Evolutionary conservation across 2,797 vertebrate species (phyloP), one percentile per base, ranked within the genome.

Genomic region (Megaceryle alcyon): DNA sequence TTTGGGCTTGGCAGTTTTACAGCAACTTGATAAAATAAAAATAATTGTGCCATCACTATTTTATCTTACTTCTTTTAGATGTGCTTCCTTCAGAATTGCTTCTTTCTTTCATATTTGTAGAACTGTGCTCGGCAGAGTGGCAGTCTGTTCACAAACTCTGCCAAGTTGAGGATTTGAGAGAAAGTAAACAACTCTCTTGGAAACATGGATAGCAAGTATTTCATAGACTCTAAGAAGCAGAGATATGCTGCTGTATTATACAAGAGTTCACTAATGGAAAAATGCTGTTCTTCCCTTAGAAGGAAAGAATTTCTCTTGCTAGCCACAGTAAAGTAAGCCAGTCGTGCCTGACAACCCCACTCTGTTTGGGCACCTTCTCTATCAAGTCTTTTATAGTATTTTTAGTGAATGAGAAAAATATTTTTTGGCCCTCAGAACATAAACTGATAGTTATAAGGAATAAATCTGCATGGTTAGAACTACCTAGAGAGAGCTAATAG

Each of bases 11-110:
- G 93, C 92, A 96, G 79, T n/a, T 96, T 82, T 94, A 95, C 88
- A 94, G 91, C 79, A 61, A 59, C 94, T 93, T 83, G 95, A 92
- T 95, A 93, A 97, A 94, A 96, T 94, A 94, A 92, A 96, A 96
- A 91, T 92, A 96, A 95, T 96, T n/a, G 7, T 95, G 76, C 84
- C 90, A 92, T 92, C 92, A 37, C 91, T 94, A 70, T 92, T 96
- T 96, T 93, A 92, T 91, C 83, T 94, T 68, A 8, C 91, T 90
- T 43, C 81, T 95, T 95, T 96, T 92, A 96, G 94, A 96, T 90
- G 78, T 88, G 64, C 90, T 94, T 97, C 86, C 83, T 91, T 94
- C 81, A 92, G 90, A 93, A 95, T 92, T 80, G 81, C 81, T 64
- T 84, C 94, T 79, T 84, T 85, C 92, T 94, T 94, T 96, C 71